Base-by-base conservation (phyloP, 2,113 vertebrate species). In the Xenopus tropicalis region DNA sequence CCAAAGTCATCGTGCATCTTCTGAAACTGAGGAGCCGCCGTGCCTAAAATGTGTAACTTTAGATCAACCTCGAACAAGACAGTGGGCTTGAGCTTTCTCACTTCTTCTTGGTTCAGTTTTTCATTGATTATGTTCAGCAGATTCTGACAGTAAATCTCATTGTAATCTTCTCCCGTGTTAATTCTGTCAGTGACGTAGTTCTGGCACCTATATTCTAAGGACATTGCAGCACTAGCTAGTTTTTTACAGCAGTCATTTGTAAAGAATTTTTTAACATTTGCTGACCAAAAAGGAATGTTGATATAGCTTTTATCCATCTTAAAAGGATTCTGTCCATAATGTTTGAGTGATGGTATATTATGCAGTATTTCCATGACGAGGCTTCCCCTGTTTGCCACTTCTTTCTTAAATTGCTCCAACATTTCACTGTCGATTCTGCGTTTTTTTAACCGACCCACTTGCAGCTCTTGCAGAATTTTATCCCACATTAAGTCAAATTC, bases 401-500 rank as follows among this genome's bases (percentile, higher is more conserved):
- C 89, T 52, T 80, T 66, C 68, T 42, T 84, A 14, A 92, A 78
- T 58, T 87, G 76, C 14, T 78, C 1, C 20, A 29, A 61, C 42
- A 90, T 80, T 58, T 82, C 77, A 61, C 25, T 17, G 66, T 76
- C 69, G 20, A 93, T 86, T 21, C 90, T 72, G 1, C 82, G 79
- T n/a, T 14, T 78, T 66, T 85, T 78, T 71, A 85, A 78, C 70
- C 17, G 73, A 73, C 46, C 82, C 2, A 14, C 17, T 10, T 70
- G 23, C 1, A 79, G 21, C 7, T 52, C 58, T 61, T 22, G 19
- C 21, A 89, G 65, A 0, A 72, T 79, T 14, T 81, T 77, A 24
- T 63, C 79, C 90, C 90, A 93, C 68, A 85, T 90, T 3, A 76
- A 77, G 22, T 84, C 86, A 87, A 91, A 91, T 73, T 88, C 85